Evolutionary conservation across 2,113 vertebrate genomes (phyloP), one percentile per base, ranked within the genome.

Genomic region (Stomatorhinus ivindoensis): DNA sequence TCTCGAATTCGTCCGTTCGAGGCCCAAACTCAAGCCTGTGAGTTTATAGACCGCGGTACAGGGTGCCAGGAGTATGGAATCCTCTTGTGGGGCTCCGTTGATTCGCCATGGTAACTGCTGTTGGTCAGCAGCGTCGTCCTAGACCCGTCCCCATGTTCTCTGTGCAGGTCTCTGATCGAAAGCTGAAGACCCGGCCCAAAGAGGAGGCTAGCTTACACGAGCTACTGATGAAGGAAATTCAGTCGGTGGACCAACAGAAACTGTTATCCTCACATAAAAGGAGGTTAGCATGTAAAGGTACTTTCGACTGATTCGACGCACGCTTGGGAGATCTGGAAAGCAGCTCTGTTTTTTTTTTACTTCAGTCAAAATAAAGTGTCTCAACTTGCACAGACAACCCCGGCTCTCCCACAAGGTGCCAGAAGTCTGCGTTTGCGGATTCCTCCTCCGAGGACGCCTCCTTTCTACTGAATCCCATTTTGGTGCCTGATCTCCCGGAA

Each of bases 211-310:
- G 92, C 90, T 88, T 91, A 19, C 93, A 93, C 1, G 92, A 92
- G 19, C 47, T 90, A 11, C 91, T 93, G 19, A 93, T 93, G 93
- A 87, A 82, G 47, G 91, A 92, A 89, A 93, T 93, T 87, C 90
- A 91, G 48, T 90, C 91, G 0, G 84, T 85, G 1, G 89, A 92
- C 82, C 89, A 55, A 3, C n/a, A 85, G 73, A 90, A 88, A 55
- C 93, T 91, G 10, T 90, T 92, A 65, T 47, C 91, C 2, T 91
- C 90, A 1, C 39, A 19, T 65, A 91, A 21, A 31, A 91, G 17
- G 3, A 84, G 84, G 44, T 31, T 19, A 0, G 31, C 42, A 24
- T 17, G 1, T 53, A 90, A 88, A 89, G 89, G 92, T 91, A 90
- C 35, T 2, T 42, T 58, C 13, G 27, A 46, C 19, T 88, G 69